Evolutionary conservation across 2,113 vertebrate genomes (phyloP), one percentile per base, ranked within the genome.

Genomic region (Butorides virescens): DNA sequence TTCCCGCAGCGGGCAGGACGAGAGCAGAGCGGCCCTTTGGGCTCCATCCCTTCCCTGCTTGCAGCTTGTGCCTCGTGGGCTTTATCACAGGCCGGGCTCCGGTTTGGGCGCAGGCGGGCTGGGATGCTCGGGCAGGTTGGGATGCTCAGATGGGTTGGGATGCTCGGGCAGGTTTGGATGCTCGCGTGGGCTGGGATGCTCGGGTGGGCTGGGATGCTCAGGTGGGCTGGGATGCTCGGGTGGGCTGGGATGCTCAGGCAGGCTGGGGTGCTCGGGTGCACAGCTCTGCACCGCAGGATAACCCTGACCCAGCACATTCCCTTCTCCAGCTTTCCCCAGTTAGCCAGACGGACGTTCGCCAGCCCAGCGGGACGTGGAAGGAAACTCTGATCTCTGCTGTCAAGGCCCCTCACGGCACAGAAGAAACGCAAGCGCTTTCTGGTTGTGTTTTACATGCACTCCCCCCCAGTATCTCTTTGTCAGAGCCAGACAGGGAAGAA

Each of bases 231-330:
- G 71, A 47, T 56, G 72, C 63, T n/a, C 2, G 3, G 32, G 23
- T 6, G 39, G 39, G 39, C 11, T 42, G 39, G 39, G 39, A 42
- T 42, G 39, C 39, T 12, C 39, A 13, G 39, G 39, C 11, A 11
- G 39, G 39, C 39, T 42, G 71, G 76, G 71, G 39, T 55, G 71
- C 63, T 37, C 2, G 5, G 30, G 23, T 5, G 0, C 5, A 4
- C 1, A 1, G n/a, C 58, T 65, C 59, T 7, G 3, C n/a, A 4
- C 30, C 4, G 0, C 2, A 1, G 29, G 44, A 63, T 42, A 49
- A 34, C 27, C 4, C 0, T 3, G 6, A 42, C 15, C 62, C 20
- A 18, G 62, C 56, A 5, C 15, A 0, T 81, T 36, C 58, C 63
- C 62, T 46, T 13, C 67, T 15, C 47, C 55, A 14, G 73, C 39